A percentile compares a stretch with the other conserved stretches of the same genome.
phyloP scores from a whole-genome alignment of 2,113 vertebrate genomes.

The Mormyrus lacerda region DNA sequence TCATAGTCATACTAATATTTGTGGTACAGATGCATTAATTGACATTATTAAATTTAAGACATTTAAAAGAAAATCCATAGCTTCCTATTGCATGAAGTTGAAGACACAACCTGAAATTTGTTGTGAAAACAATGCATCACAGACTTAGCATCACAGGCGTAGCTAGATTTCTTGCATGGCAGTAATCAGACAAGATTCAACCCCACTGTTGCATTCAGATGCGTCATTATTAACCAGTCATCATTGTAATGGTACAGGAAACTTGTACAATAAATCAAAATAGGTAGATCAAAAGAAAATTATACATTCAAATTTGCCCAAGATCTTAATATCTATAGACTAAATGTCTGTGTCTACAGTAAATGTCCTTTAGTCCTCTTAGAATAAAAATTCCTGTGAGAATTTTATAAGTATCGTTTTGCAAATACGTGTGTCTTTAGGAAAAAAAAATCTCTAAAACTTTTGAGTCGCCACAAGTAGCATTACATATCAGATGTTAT shows the following conservation, averaged over 20 bases:
- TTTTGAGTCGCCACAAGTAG: not conserved
- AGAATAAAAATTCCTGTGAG: not conserved
- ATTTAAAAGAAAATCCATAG: not conserved
- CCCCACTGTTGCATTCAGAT: not conserved
- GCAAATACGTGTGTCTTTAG: not conserved
- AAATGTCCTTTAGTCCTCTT: not conserved
- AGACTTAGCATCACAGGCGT: not conserved
- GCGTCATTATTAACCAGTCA: not conserved
- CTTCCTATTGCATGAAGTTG: not conserved
- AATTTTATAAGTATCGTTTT: not conserved
- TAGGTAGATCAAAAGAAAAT: not conserved
- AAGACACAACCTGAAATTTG: slow-evolving; percentile 1
- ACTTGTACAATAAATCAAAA: not conserved
- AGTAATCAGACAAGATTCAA: not conserved
- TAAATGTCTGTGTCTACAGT: not conserved
- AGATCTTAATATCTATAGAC: not conserved
- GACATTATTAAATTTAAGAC: not conserved
- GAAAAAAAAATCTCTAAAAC: not conserved
- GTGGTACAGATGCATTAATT: not conserved
- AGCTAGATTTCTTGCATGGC: not conserved
- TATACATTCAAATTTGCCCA: not conserved
- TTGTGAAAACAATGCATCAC: not conserved
- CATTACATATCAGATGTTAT: not conserved
- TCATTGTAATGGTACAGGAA: not conserved
- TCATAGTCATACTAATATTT: not conserved